These are phyloP conservation scores for Orientallactaga bullata DNA, from an alignment of 2,113 vertebrate species.

Conservation along the genomic window DNA sequence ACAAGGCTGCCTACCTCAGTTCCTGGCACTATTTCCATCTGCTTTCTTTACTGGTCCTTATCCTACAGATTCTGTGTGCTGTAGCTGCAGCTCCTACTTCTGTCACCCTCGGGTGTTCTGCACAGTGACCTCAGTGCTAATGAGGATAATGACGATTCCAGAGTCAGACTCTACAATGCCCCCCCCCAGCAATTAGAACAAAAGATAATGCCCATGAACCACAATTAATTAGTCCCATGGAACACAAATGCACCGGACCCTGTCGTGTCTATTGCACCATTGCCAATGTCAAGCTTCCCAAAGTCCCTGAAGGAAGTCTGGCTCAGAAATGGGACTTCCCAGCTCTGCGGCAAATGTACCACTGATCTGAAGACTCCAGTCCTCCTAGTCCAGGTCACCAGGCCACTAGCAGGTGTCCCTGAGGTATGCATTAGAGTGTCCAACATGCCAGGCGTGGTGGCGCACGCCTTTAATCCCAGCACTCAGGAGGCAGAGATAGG, in stretches of 20 bases:
- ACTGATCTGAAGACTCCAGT: neutral
- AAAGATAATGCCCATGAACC: conserved; percentile 3
- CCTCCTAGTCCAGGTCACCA: neutral
- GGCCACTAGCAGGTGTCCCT: neutral
- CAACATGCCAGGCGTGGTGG: neutral
- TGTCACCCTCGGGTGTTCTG: conserved; percentile 26
- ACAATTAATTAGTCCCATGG: conserved; percentile 1
- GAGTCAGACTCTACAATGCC: neutral
- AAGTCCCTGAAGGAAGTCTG: neutral
- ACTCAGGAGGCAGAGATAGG: too few species aligned
- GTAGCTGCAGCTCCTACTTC: neutral
- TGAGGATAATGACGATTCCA: conserved; percentile 31
- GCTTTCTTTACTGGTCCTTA: neutral
- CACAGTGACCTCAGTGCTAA: conserved; percentile 24
- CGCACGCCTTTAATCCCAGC: too few species aligned
- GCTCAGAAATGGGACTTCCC: neutral
- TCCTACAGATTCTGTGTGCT: neutral
- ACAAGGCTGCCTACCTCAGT: conserved; percentile 22
- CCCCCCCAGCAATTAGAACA: conserved; percentile 44
- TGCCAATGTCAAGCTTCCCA: neutral
- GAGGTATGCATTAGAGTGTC: neutral
- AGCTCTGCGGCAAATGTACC: neutral
- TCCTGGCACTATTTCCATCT: conserved; percentile 5
- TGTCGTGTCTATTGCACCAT: neutral
- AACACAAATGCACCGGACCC: conserved; percentile 51